Evolutionary conservation across 1,140 invertebrate genomes (phyloP).

Genomic region (Cydia amplana): DNA sequence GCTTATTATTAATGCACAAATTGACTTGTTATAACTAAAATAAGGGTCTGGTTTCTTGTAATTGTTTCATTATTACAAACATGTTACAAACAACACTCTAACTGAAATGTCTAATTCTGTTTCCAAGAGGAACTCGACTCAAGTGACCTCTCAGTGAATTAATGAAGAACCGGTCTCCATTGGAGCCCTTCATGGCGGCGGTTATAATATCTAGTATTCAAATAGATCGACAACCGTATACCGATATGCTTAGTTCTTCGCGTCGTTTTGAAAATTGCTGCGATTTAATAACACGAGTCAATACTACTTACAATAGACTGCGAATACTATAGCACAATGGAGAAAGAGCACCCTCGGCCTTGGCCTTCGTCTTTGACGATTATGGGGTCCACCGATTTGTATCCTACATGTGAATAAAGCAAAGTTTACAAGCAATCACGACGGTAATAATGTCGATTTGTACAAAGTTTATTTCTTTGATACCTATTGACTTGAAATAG

Average conservation of each 20-base stretch:
- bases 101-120: background rate
- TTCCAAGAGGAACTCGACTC: background rate
- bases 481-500: too few relatives aligned
- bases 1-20: background rate
- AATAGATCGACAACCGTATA: background rate
- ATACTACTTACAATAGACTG: background rate
- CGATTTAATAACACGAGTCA: background rate
- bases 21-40: background rate
- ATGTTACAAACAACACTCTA: constrained; percentile 9
- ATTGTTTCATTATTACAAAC: background rate
- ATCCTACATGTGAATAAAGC: background rate
- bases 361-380: background rate
- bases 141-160: constrained; percentile 13
- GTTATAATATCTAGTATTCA: background rate
- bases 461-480: too few relatives aligned
- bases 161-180: background rate
- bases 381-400: background rate
- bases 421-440: too few relatives aligned
- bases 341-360: too few relatives aligned
- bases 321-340: too few relatives aligned
- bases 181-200: background rate
- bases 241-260: background rate
- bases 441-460: too few relatives aligned
- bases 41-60: background rate
- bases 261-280: background rate